Evolutionary conservation across 92 coral and sea anemone species (phyloP), one percentile per base, ranked within the genome.

Genomic region (Montipora capitata): DNA sequence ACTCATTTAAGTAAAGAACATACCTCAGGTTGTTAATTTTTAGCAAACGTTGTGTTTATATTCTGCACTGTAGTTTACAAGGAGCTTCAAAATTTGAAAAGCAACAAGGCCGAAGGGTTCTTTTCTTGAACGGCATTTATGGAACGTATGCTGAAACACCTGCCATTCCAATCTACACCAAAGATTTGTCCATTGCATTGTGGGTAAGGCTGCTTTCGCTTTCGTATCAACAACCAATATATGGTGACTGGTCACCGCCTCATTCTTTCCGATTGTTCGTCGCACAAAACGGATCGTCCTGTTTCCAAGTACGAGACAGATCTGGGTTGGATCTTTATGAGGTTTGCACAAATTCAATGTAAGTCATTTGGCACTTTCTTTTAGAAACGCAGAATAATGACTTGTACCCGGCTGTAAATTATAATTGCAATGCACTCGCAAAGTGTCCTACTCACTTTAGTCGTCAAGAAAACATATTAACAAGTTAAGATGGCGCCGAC

Each of bases 111-210:
- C 4, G 63, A 12, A 57, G 40, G 14, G 87, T 57, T 38, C 80
- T 82, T 10, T 72, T 71, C 10, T 51, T 71, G 27, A 49, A 72
- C 58, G 79, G 87, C 15, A 82, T 17, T 2, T 2, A 13, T 27
- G 65, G 49, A 10, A 16, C 78, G 14, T 82, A 54, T 65, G 79
- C 87, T 1, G 79, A 72, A 38, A 82, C 87, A 9, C 80, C 79
- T 40, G 54, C 87, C 43, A 8, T 82, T 18, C 69, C 57, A 4
- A 20, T 82, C 61, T 57, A 59, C 20, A 72, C 20, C 57, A 82
- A 56, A 57, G 48, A 73, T 35, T 54, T 71, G 20, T 71, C 87
- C 2, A 72, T 82, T 10, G 79, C 79, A n/a, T 7, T 43, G 20
- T 72, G 87, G 79, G 35, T 82, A 17, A 71, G 73, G 18, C 40